phyloP scores from a whole-genome alignment of 2,113 vertebrate genomes.

The Hippocampus mohnikei region DNA sequence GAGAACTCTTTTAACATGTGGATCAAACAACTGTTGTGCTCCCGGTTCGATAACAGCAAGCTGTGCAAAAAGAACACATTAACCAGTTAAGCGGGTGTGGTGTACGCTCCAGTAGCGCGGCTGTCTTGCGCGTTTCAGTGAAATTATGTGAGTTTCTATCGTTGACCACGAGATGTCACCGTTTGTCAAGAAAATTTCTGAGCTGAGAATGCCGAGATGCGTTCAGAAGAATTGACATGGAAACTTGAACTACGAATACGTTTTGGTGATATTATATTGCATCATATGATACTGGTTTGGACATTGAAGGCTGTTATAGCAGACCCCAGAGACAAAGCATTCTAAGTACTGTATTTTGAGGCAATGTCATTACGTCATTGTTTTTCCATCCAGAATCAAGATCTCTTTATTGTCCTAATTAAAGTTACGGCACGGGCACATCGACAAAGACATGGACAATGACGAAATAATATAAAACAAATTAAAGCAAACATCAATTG shows the following conservation, averaged over 20 bases:
- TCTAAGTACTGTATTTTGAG: background rate
- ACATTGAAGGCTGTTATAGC: background rate
- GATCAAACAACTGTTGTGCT: too few species aligned
- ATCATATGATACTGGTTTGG: background rate
- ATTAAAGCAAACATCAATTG: too few species aligned
- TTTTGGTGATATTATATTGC: background rate
- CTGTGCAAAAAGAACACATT: background rate
- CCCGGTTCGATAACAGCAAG: background rate
- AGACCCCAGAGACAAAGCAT: background rate
- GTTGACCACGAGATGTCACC: constrained; percentile 31
- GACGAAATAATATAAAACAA: too few species aligned
- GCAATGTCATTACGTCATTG: background rate
- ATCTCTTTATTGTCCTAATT: too few species aligned
- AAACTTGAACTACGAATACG: too few species aligned
- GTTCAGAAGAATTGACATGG: background rate
- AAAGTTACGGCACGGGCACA: too few species aligned
- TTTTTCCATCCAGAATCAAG: background rate
- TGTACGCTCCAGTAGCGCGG: background rate
- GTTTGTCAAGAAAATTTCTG: constrained; percentile 13
- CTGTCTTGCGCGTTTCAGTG: background rate
- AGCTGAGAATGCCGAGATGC: background rate
- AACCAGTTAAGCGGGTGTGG: background rate
- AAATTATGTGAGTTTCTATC: background rate
- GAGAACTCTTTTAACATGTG: too few species aligned
- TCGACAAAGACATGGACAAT: too few species aligned